Evolutionary conservation across 2,888 invertebrate species (phyloP).

Genomic region (Suillia variegata): DNA sequence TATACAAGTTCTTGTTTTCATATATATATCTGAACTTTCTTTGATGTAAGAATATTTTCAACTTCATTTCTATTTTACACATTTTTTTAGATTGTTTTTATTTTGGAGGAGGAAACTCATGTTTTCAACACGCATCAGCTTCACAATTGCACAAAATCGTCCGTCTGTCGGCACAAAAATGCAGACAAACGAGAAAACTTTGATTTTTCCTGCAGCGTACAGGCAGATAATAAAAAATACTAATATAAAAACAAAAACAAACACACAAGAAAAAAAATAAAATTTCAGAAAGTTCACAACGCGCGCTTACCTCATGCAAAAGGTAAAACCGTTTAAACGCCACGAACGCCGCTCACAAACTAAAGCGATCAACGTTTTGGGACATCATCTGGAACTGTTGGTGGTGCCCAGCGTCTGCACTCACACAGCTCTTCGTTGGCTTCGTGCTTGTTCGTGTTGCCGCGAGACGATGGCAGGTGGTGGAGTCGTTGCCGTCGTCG

Average conservation of each 20-base stretch:
- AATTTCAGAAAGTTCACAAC: too few relatives aligned
- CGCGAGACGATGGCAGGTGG: slow-evolving; percentile 4
- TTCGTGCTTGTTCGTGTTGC: background rate
- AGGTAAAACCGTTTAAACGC: slow-evolving; percentile 29
- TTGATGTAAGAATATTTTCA: slow-evolving; percentile 18
- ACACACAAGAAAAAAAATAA: background rate
- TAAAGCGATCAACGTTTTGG: slow-evolving; percentile 28
- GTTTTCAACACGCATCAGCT: slow-evolving; percentile 7
- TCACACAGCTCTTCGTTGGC: background rate
- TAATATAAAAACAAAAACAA: slow-evolving; percentile 20
- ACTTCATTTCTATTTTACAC: slow-evolving; percentile 22
- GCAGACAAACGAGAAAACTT: slow-evolving; percentile 53
- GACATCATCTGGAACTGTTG: background rate
- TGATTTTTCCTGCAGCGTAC: slow-evolving; percentile 23
- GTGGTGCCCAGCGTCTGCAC: slow-evolving; percentile 10
- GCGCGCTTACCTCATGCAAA: background rate
- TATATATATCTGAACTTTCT: slow-evolving; percentile 31
- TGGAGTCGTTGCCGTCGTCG: slow-evolving; percentile 31
- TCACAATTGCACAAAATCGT: slow-evolving; percentile 10
- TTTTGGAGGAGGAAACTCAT: slow-evolving; percentile 4
- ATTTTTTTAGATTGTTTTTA: slow-evolving; percentile 19
- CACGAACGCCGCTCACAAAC: slow-evolving; percentile 47
- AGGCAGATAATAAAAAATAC: slow-evolving; percentile 4
- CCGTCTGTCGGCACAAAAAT: slow-evolving; percentile 33
- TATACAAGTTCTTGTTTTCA: slow-evolving; percentile 41